These are phyloP conservation scores for Apus apus DNA, from an alignment of 2,113 vertebrate genomes.

Conservation along the genomic window DNA sequence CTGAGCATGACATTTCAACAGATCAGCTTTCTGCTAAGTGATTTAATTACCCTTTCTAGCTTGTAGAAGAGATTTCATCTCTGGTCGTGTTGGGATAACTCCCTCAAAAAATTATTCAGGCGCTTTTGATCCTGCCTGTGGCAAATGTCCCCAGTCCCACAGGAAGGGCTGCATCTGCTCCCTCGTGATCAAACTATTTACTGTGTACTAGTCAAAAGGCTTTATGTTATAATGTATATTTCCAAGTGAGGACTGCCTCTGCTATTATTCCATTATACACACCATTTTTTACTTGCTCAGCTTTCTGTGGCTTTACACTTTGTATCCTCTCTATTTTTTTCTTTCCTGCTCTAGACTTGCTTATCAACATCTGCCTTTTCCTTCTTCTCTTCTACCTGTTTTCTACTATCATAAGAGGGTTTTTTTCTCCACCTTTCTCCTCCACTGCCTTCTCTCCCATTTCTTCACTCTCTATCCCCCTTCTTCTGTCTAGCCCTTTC, in stretches of 20 bases:
- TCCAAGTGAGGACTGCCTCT: not conserved
- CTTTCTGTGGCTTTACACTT: not conserved
- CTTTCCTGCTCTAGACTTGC: not conserved
- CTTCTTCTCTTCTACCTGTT: not conserved
- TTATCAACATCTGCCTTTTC: fast-evolving
- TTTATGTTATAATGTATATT: not conserved
- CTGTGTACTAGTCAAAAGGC: not conserved
- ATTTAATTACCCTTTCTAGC: not conserved
- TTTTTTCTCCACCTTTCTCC: not conserved
- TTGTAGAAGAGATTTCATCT: not conserved
- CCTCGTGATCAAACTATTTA: not conserved
- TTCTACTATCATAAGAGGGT: not conserved
- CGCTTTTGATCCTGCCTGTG: not conserved
- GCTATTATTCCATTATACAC: not conserved
- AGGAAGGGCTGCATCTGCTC: not conserved
- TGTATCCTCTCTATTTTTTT: not conserved
- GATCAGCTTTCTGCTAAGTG: not conserved
- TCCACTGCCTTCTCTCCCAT: not conserved
- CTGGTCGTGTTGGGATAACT: not conserved
- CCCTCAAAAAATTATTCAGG: not conserved
- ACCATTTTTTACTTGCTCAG: not conserved
- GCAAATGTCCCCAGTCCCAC: not conserved
- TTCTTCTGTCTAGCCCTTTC: not conserved
- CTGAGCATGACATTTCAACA: not conserved
- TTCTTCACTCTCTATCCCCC: not conserved